Evolutionary conservation across 2,113 vertebrate species (phyloP).

Genomic region (Conger conger): DNA sequence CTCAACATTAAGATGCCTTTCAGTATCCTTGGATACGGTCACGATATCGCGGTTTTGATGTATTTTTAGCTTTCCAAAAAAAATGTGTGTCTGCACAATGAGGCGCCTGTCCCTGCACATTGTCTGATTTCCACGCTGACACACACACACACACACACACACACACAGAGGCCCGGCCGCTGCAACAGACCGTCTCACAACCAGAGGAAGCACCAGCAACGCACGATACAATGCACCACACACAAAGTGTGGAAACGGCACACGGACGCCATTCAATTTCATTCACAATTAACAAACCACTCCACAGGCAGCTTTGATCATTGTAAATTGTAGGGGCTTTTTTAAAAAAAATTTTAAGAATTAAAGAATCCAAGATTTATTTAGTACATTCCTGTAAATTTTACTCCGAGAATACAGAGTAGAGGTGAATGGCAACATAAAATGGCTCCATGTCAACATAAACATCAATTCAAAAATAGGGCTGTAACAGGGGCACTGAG

Average conservation of each 20-base stretch:
- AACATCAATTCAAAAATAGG: constrained; percentile 43
- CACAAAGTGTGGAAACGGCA: neutral
- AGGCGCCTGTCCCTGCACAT: neutral
- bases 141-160: no score
- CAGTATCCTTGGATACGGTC: constrained; percentile 3
- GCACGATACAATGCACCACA: neutral
- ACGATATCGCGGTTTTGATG: neutral
- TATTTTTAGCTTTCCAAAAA: neutral
- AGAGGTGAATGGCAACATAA: neutral
- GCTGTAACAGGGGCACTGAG: constrained; percentile 42
- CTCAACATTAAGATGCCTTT: constrained; percentile 34
- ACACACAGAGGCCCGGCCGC: neutral
- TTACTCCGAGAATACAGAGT: neutral
- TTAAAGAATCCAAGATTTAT: no score
- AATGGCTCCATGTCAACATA: neutral
- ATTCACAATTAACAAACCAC: no score
- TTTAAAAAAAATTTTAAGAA: no score
- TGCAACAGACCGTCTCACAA: neutral
- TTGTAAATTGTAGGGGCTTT: neutral
- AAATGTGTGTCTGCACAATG: neutral
- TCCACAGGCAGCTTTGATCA: neutral
- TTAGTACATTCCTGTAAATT: no score
- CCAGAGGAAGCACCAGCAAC: neutral
- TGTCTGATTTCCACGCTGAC: neutral
- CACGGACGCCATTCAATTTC: neutral